phyloP scores from a whole-genome alignment of 2,797 vertebrate genomes.

The Zalophus californianus region DNA sequence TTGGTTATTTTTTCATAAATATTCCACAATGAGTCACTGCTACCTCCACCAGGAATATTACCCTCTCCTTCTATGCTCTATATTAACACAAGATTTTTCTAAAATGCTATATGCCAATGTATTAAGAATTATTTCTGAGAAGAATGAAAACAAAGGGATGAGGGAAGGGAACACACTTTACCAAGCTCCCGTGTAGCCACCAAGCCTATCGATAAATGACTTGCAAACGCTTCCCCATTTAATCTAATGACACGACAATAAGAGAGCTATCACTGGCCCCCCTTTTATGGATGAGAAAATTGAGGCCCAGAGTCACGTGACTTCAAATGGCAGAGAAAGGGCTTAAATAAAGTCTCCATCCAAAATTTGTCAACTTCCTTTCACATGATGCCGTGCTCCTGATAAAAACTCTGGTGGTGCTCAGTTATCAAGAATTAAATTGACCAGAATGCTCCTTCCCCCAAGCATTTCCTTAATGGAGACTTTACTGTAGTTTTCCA shows the following conservation, averaged over 20 bases:
- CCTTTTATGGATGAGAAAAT: neutral
- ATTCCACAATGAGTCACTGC: neutral
- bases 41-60: neutral
- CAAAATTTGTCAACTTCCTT: neutral
- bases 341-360: neutral
- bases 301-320: neutral
- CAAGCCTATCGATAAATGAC: too few species aligned
- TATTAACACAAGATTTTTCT: neutral
- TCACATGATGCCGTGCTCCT: neutral
- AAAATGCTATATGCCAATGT: neutral
- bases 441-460: neutral
- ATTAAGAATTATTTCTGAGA: neutral
- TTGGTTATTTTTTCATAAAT: neutral
- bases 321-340: neutral
- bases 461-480: neutral
- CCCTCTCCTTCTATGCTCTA: neutral
- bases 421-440: neutral
- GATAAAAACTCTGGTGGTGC: neutral
- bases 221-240: neutral
- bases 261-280: neutral
- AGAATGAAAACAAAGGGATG: neutral
- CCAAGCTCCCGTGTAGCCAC: accelerated
- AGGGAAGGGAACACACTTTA: neutral
- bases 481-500: neutral
- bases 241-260: neutral